Conservation (phyloP, 2,888 invertebrate genomes). For the Ennomos fuscantarius region DNA sequence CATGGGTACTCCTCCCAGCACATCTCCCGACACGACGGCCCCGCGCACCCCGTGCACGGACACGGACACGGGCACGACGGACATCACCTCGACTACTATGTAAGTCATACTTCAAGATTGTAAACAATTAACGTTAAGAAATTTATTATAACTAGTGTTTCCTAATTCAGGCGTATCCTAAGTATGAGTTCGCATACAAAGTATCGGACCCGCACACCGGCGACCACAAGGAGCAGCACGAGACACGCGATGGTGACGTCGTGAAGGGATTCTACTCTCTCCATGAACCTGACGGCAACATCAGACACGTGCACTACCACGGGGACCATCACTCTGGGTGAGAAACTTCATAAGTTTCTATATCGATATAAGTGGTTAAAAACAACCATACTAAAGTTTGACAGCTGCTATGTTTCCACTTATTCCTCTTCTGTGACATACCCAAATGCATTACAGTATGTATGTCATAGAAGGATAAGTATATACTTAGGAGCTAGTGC, state of each 20-base stretch:
- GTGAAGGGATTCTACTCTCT: constrained; percentile 80
- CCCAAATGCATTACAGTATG: too few species aligned
- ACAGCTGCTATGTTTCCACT: too few species aligned
- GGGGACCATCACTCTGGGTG: constrained; percentile 76
- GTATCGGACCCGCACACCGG: constrained; percentile 78
- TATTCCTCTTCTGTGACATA: too few species aligned
- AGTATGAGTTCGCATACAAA: constrained; percentile 66
- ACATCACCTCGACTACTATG: constrained; percentile 46
- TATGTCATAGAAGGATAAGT: too few species aligned
- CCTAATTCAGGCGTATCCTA: constrained; percentile 60
- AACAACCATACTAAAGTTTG: too few species aligned
- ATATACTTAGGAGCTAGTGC: too few species aligned
- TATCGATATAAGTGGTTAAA: too few species aligned
- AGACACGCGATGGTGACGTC: constrained; percentile 75
- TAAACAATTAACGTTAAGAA: neutral
- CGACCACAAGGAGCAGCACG: constrained; percentile 78
- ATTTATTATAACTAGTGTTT: neutral
- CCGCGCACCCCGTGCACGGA: constrained; percentile 33
- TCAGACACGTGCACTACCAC: constrained; percentile 80
- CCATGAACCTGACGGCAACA: constrained; percentile 81
- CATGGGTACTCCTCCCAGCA: constrained; percentile 66
- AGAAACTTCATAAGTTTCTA: constrained; percentile 17
- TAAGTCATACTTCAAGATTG: constrained; percentile 28
- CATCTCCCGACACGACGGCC: constrained; percentile 45
- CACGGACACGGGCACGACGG: constrained; percentile 43